Percentiles rank a stretch among this genome's conserved stretches.
These are phyloP conservation scores for Paralichthys olivaceus DNA, from an alignment of 2,113 vertebrate genomes.

Conservation along the genomic window DNA sequence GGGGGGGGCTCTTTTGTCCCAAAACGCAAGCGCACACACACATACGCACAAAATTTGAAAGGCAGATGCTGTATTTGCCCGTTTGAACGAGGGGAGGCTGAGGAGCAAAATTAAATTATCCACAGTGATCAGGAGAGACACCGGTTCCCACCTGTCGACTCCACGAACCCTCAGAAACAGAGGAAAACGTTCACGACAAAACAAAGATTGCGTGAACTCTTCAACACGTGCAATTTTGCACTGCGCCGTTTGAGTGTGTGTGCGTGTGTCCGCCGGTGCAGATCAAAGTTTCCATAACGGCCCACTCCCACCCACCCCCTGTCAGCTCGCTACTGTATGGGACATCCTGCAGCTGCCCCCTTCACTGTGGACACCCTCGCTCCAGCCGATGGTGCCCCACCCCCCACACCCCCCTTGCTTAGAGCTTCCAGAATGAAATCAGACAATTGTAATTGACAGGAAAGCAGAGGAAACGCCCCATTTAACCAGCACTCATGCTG, in stretches of 20 bases:
- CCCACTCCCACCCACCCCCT: neutral
- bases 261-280: neutral
- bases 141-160: conserved; percentile 11
- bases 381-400: conserved; percentile 62
- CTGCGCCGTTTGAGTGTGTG: neutral
- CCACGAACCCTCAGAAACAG: neutral
- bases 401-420: conserved; percentile 7
- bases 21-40: conserved; percentile 51
- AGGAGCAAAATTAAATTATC: conserved; percentile 28
- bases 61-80: conserved; percentile 57
- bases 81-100: conserved; percentile 29
- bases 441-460: conserved; percentile 85
- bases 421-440: conserved; percentile 79
- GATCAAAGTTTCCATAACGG: conserved; percentile 63
- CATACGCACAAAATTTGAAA: conserved; percentile 50
- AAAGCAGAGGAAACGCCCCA: conserved; percentile 82
- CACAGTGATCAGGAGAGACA: conserved; percentile 26
- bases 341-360: conserved; percentile 74
- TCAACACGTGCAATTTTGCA: neutral
- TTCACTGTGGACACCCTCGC: conserved; percentile 60
- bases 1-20: conserved; percentile 80
- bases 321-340: conserved; percentile 60
- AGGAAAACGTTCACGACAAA: neutral
- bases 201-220: conserved; percentile 16
- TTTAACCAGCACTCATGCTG: conserved; percentile 82